These are phyloP conservation scores for Engraulis encrasicolus DNA, from an alignment of 2,113 vertebrate genomes.

Conservation along the genomic window DNA sequence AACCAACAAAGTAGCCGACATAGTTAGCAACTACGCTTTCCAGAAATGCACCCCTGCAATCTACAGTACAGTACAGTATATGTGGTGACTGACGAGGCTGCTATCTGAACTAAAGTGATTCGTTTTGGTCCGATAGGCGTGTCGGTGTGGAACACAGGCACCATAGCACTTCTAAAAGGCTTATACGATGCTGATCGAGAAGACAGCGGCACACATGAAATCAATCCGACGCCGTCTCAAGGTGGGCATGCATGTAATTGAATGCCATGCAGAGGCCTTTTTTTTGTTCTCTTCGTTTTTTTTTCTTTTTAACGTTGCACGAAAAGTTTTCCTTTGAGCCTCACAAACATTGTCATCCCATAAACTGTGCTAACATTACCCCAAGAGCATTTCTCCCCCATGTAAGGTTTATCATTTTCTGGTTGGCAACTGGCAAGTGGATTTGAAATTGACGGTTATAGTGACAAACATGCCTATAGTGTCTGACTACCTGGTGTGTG, in stretches of 20 bases:
- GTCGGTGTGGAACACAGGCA: not conserved
- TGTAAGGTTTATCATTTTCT: not conserved
- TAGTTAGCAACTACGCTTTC: no score
- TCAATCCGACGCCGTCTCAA: not conserved
- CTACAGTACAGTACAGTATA: not conserved
- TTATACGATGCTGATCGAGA: not conserved
- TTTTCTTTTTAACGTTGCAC: not conserved
- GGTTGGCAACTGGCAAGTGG: not conserved
- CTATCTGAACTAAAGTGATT: not conserved
- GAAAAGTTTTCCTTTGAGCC: not conserved
- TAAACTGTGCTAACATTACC: not conserved
- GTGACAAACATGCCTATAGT: not conserved
- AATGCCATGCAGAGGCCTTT: not conserved
- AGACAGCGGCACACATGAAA: not conserved
- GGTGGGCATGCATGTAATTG: not conserved
- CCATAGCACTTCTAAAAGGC: not conserved
- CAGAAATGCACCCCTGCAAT: no score
- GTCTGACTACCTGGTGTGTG: no score
- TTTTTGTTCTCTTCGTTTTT: no score
- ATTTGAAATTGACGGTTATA: not conserved
- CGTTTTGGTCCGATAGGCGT: not conserved
- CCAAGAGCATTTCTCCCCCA: not conserved
- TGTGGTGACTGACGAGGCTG: not conserved
- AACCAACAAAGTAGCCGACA: no score
- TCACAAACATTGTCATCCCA: not conserved